Evolutionary conservation across 2,797 vertebrate species (phyloP).

Genomic region (Pteronotus mesoamericanus): DNA sequence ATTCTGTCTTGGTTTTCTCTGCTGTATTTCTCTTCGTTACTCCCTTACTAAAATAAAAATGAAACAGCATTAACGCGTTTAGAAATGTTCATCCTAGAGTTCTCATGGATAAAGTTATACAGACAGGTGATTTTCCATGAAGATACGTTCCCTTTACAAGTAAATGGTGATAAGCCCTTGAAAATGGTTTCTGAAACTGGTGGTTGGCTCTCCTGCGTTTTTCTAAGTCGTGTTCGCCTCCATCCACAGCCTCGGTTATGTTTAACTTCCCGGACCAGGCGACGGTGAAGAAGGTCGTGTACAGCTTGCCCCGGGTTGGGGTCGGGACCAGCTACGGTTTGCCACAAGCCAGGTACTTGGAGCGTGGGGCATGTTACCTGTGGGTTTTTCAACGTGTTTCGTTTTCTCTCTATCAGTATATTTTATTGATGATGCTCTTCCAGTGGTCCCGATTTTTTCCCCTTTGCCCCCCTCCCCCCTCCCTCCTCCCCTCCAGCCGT

Average conservation of each 20-base stretch:
- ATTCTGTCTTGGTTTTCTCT: neutral
- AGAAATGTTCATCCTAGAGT: neutral
- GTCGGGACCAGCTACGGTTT: constrained; percentile 99
- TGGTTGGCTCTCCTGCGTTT: constrained; percentile 15
- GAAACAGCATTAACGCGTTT: neutral
- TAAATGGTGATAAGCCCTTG: neutral
- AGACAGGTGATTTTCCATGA: constrained; percentile 9
- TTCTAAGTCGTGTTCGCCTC: constrained; percentile 69
- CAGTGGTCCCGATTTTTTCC: too few species aligned
- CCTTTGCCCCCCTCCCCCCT: too few species aligned
- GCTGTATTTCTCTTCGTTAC: neutral
- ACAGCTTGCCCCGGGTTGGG: constrained; percentile 96
- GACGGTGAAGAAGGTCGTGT: constrained; percentile 96
- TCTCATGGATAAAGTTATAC: neutral
- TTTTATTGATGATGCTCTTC: too few species aligned
- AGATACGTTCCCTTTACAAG: constrained; percentile 16
- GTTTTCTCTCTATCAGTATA: too few species aligned
- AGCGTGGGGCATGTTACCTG: neutral
- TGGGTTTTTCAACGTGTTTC: neutral
- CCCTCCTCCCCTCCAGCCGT: too few species aligned
- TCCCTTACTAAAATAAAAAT: neutral
- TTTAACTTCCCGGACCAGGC: constrained; percentile 99
- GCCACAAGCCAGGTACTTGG: constrained; percentile 94
- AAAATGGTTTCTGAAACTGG: constrained; percentile 16
- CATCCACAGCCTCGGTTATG: constrained; percentile 93